These are phyloP conservation scores for Drosophila vallismaia DNA, from an alignment of 2,888 invertebrate genomes.

Conservation along the genomic window DNA sequence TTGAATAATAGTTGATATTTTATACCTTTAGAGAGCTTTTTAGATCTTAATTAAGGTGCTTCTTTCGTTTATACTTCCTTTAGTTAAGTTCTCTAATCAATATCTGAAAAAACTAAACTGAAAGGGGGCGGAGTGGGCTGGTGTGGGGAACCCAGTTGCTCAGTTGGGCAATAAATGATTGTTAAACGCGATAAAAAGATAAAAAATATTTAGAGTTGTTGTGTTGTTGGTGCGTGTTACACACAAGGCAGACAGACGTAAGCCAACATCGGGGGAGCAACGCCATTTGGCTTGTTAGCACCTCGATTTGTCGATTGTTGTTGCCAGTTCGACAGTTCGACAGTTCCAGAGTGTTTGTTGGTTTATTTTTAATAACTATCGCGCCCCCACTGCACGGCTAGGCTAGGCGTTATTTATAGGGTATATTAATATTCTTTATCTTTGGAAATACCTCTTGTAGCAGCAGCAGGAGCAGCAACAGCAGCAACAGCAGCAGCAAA, in stretches of 20 bases:
- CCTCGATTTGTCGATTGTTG: constrained; percentile 44
- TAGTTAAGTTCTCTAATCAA: constrained; percentile 57
- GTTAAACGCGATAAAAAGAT: constrained; percentile 80
- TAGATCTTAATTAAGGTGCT: no score
- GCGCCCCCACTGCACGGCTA: constrained; percentile 53
- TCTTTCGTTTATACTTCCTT: no score
- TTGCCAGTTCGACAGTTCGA: constrained; percentile 56
- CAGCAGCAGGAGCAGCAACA: constrained; percentile 12
- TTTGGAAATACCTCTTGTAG: constrained; percentile 68
- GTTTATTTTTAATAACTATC: constrained; percentile 72
- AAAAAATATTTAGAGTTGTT: constrained; percentile 70
- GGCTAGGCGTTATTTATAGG: constrained; percentile 74
- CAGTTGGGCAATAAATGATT: constrained; percentile 80
- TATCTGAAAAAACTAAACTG: constrained; percentile 61
- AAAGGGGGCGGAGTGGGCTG: constrained; percentile 19
- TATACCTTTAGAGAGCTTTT: no score
- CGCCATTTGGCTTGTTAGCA: constrained; percentile 69
- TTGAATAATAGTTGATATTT: no score
- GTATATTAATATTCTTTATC: constrained; percentile 83
- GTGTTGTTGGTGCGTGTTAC: constrained; percentile 53
- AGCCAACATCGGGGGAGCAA: constrained; percentile 34
- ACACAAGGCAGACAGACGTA: constrained; percentile 39
- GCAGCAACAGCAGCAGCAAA: constrained; percentile 11
- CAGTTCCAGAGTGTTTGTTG: constrained; percentile 64
- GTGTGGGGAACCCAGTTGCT: constrained; percentile 35